Evolutionary conservation across 2,113 vertebrate species (phyloP).

Genomic region (Centropristis striata): DNA sequence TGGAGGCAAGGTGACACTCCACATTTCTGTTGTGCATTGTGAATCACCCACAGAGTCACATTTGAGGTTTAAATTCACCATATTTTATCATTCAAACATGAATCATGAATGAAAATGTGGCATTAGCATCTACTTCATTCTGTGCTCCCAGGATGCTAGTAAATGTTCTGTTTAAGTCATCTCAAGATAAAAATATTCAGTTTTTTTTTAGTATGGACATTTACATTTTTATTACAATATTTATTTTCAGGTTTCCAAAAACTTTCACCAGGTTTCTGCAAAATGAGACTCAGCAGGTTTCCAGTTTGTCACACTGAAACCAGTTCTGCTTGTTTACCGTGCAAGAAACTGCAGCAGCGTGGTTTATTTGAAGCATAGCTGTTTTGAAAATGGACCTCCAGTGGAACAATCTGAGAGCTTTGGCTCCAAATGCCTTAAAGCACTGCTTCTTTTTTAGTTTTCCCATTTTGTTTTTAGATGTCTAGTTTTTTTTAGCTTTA

Average conservation of each 20-base stretch:
- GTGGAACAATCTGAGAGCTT: background rate
- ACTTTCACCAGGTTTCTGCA: background rate
- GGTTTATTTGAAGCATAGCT: background rate
- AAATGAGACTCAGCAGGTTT: slow-evolving; percentile 23
- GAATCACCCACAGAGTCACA: background rate
- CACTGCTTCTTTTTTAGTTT: background rate
- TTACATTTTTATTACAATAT: slow-evolving; percentile 16
- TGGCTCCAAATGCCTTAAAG: background rate
- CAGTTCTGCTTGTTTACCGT: background rate
- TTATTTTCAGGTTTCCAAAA: background rate
- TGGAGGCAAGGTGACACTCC: background rate
- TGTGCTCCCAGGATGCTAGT: background rate
- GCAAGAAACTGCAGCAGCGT: background rate
- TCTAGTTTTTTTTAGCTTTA: background rate
- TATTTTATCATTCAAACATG: slow-evolving; percentile 3
- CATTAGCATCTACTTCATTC: background rate
- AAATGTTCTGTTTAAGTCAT: background rate
- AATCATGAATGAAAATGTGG: slow-evolving; percentile 21
- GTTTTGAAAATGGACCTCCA: slow-evolving; percentile 1
- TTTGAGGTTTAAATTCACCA: background rate
- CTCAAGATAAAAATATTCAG: background rate
- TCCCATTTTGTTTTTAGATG: background rate
- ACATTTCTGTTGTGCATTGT: slow-evolving; percentile 6
- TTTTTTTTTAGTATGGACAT: background rate
- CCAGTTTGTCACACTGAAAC: background rate